Base-by-base conservation (phyloP, 2,797 vertebrate genomes). In the Tenualosa thibaudeaui region DNA sequence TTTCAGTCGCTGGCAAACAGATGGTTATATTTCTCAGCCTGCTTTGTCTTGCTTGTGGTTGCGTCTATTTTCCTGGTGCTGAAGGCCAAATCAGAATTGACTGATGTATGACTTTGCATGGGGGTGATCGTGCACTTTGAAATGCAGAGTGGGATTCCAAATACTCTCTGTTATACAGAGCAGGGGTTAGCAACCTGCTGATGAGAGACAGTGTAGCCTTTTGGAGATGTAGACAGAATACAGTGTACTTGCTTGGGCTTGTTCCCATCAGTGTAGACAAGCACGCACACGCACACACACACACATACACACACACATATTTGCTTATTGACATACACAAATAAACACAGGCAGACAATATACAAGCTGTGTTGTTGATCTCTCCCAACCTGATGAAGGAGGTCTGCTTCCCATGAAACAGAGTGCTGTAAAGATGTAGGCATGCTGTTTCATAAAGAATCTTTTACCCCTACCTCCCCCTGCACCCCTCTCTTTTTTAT, bases 1-100 rank as follows among this genome's bases (percentile, higher is more conserved):
- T 46, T 85, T 89, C 85, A 88, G 89, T 86, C 68, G 82, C 60
- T 87, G 87, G 88, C 50, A 86, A 49, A 83, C 87, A 87, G 90
- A 93, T 83, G 89, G 89, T 88, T 89, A 90, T 87, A 40, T 83
- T 88, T 88, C 62, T 40, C 65, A 37, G 85, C 4, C 81, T 87
- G 87, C 85, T 71, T 71, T 71, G 26, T 71, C 68, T 78, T 43
- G 71, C 71, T 78, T 46, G 71, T 19, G 71, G 71, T 46, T 78
- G 71, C 71, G 46, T 78, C 22, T 78, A 78, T 78, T 46, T 46
- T 43, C 8, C 26, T 78, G 37, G 37, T 17, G 40, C 40, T 22
- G 71, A 78, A 78, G 94, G 87, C 89, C 92, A 94, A 94, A 94
- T 95, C 91, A 93, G 91, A 94, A 93, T 91, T 94, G 94, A 94